These are phyloP conservation scores for Graphium colonna DNA, from an alignment of 2,888 invertebrate genomes.

Conservation along the genomic window DNA sequence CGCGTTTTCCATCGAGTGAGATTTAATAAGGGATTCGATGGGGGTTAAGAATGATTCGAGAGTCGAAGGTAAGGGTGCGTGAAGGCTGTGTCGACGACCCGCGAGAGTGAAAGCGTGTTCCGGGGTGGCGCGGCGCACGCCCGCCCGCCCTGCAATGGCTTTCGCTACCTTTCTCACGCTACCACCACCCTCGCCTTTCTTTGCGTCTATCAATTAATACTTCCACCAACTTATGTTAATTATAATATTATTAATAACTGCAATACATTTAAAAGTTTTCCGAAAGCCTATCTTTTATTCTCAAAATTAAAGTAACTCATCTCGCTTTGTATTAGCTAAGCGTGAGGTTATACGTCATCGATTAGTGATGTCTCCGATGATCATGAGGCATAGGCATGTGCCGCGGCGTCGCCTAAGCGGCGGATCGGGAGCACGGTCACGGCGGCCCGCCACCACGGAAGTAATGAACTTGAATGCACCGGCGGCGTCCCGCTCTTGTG, in stretches of 20 bases:
- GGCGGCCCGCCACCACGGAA: constrained; percentile 69
- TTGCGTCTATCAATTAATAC: constrained; percentile 52
- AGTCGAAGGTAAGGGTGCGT: constrained; percentile 58
- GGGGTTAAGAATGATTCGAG: constrained; percentile 39
- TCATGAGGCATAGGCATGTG: constrained; percentile 22
- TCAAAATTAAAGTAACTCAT: no score
- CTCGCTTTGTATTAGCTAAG: no score
- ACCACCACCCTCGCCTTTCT: constrained; percentile 59
- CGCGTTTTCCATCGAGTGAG: constrained; percentile 19
- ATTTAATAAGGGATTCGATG: constrained; percentile 22
- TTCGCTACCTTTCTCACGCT: constrained; percentile 75
- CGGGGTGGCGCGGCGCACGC: constrained; percentile 59
- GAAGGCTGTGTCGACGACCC: constrained; percentile 73
- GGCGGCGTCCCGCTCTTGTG: constrained; percentile 63
- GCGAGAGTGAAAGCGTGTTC: constrained; percentile 76
- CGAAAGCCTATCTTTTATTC: no score
- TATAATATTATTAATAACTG: background rate
- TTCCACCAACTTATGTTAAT: background rate
- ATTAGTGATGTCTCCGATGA: background rate
- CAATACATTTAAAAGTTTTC: no score
- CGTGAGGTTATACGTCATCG: no score
- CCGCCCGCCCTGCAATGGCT: constrained; percentile 68
- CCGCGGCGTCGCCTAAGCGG: constrained; percentile 31
- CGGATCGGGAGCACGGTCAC: constrained; percentile 66
- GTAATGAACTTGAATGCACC: constrained; percentile 81